Base-by-base conservation (phyloP, 2,797 vertebrate genomes). In the Microctenopoma stevenorrisi region DNA sequence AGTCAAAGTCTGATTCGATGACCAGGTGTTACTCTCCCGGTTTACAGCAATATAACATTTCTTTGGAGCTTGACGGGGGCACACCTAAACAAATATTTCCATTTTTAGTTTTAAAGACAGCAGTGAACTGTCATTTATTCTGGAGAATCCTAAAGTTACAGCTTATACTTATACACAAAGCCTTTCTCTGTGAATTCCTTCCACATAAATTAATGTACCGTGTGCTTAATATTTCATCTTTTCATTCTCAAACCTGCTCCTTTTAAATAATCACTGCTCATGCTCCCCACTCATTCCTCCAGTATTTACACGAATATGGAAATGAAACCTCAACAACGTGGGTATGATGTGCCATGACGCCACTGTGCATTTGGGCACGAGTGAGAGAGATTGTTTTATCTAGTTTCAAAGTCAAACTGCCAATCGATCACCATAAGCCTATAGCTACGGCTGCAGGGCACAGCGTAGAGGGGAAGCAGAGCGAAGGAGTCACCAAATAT, bases 351-450 rank as follows among this genome's bases (percentile, higher is more conserved):
- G 50, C 55, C 64, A 33, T 35, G 1, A 5, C 68, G 73, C 64
- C 74, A 51, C 12, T 1, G 64, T 18, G 58, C 35, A 42, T 59
- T 49, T 57, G 57, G 65, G 44, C 66, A 10, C 11, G 22, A 66
- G 22, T 22, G 8, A 11, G 37, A 56, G 59, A 72, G 65, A 72
- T 72, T 66, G 76, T 88, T 90, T 86, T 80, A 85, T 84, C 61
- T 68, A 30, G 64, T 86, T 88, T 89, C 85, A 91, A 91, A 90
- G 88, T 91, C 89, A 86, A 82, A 72, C 64, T 61, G 77, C 49
- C 81, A 68, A 88, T 91, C 77, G 56, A 90, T 91, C 88, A 85
- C 56, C 51, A 49, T 48, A 14, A 82, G 68, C 81, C 81, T 11
- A 16, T 47, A 74, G 83, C 69, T 26, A 51, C 25, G 61, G 68